Percentiles rank a stretch among this genome's conserved stretches.
These are phyloP conservation scores for Tinea pellionella DNA, from an alignment of 2,888 invertebrate genomes.

Conservation along the genomic window DNA sequence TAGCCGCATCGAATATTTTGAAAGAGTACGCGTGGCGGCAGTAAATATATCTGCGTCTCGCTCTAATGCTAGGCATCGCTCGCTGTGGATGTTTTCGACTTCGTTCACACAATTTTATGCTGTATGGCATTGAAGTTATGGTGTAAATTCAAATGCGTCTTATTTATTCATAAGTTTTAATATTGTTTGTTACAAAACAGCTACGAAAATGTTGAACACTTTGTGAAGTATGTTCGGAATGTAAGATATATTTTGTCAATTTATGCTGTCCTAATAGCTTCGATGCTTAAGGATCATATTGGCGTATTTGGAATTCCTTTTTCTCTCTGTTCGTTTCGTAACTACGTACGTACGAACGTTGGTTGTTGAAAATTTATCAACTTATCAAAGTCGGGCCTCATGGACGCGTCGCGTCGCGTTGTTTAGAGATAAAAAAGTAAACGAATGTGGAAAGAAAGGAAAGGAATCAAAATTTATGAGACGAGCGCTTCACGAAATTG, in stretches of 20 bases:
- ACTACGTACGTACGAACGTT: too few relatives aligned
- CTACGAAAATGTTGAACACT: background rate
- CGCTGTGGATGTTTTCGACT: background rate
- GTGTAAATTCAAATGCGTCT: background rate
- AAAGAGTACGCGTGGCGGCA: background rate
- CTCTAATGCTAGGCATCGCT: background rate
- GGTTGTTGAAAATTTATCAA: conserved; percentile 17
- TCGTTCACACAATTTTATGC: background rate
- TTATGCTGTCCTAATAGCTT: conserved; percentile 52
- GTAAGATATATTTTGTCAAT: conserved; percentile 38
- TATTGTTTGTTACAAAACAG: background rate
- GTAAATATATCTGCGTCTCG: background rate
- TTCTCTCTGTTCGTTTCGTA: conserved; percentile 26
- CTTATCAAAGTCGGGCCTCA: conserved; percentile 23
- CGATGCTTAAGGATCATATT: conserved; percentile 65
- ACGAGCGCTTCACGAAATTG: background rate
- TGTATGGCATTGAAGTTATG: background rate
- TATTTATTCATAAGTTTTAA: background rate
- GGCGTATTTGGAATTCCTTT: conserved; percentile 47
- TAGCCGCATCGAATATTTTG: conserved; percentile 20
- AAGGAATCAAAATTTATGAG: background rate
- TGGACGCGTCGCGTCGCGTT: conserved; percentile 22
- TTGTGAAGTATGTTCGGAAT: conserved; percentile 44
- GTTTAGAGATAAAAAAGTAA: conserved; percentile 31
- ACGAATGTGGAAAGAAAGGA: conserved; percentile 21